Base-by-base conservation (phyloP, 2,888 invertebrate genomes). In the Tridacna crocea region DNA sequence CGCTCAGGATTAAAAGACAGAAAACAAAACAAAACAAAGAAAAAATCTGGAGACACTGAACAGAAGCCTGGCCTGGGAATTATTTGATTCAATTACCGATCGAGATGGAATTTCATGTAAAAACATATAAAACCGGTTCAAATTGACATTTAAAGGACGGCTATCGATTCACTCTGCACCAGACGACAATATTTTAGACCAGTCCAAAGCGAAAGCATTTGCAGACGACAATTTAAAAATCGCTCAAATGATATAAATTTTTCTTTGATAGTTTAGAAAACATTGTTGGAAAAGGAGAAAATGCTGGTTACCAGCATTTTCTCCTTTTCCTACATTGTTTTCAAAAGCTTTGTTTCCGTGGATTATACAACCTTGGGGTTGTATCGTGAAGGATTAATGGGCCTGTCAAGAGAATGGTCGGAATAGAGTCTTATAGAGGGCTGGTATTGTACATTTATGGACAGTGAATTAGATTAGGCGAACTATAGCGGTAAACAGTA, bases 401-500 rank as follows among this genome's bases (percentile, higher is more conserved):
- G 36, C 3, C 36, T 36, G 36, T 36, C 36, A 26, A 11, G 26
- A 63, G 63, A 63, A 63, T 27, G 63, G 27, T 26, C 15, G 63
- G 24, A 26, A 27, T 27, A 63, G 27, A 27, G 63, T 19, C 22
- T 10, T 8, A 63, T 12, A 63, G 24, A 63, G 27, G 63, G 26
- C 27, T 24, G 63, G 63, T 27, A 63, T 63, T 63, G 63, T 68
- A 68, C 68, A 68, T 68, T 68, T 68, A 68, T 68, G 68, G 68
- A 68, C 68, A 68, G 36, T 15, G 68, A 68, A 68, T 68, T 68
- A 46, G 68, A 68, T 68, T 68, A 68, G 68, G 47, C 68, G n/a
- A 46, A 63, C 24, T 63, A 27, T 63, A 63, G 24, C 63, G 63
- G 61, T 27, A 63, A 63, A 63, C 63, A 63, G 36, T 36, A 36